phyloP scores from a whole-genome alignment of 2,888 invertebrate species.

The Cheilosia pagana region DNA sequence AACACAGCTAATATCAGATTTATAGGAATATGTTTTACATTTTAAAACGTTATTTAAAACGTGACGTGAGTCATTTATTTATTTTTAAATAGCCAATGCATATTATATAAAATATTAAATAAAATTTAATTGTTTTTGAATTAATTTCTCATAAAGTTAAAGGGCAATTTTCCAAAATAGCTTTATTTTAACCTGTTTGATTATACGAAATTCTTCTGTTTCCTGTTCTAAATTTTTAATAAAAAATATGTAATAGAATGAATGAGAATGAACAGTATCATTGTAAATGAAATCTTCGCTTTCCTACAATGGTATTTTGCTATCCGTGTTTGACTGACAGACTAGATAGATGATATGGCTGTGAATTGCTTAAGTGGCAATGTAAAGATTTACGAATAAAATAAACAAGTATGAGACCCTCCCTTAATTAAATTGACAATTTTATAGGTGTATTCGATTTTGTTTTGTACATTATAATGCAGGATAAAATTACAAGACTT shows the following conservation, averaged over 20 bases:
- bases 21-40: too few species aligned
- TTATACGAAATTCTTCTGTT: not conserved
- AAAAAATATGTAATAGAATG: conserved; percentile 26
- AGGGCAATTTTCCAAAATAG: conserved; percentile 30
- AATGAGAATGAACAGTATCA: conserved; percentile 28
- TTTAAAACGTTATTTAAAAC: too few species aligned
- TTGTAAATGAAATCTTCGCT: not conserved
- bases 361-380: conserved; percentile 66
- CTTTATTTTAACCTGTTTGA: not conserved
- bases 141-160: too few species aligned
- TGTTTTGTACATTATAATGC: conserved; percentile 27
- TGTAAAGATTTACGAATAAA: conserved; percentile 57
- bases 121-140: not conserved
- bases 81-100: too few species aligned
- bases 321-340: conserved; percentile 59
- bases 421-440: conserved; percentile 31
- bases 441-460: conserved; percentile 39
- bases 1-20: too few species aligned
- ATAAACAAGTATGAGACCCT: conserved; percentile 45
- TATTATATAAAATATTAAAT: not conserved
- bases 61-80: too few species aligned
- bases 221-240: conserved; percentile 4
- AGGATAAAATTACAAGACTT: conserved; percentile 45
- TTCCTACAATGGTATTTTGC: not conserved
- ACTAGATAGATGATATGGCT: conserved; percentile 66